These are phyloP conservation scores for Alviniconcha strummeri DNA, from an alignment of 2,888 invertebrate genomes.

Conservation along the genomic window DNA sequence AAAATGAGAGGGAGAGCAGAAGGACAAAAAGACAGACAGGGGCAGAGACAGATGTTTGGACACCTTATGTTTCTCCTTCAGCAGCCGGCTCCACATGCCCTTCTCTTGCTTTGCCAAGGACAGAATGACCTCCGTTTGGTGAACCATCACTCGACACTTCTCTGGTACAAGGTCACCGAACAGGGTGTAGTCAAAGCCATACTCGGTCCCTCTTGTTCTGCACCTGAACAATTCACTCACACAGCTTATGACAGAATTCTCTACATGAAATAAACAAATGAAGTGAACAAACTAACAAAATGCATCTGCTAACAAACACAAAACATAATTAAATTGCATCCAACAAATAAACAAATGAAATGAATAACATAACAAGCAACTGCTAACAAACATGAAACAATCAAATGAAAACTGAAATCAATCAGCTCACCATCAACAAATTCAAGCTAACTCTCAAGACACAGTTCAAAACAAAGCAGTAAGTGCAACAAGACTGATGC, in stretches of 20 bases:
- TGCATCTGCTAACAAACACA: not conserved
- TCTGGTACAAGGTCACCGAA: conserved; percentile 53
- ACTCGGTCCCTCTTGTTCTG: conserved; percentile 43
- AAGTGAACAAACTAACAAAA: not conserved
- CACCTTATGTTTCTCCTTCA: conserved; percentile 58
- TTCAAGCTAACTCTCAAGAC: too few species aligned
- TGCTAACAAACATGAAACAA: too few species aligned
- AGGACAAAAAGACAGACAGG: not conserved
- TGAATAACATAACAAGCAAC: too few species aligned
- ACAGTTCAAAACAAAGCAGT: too few species aligned
- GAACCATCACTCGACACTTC: conserved; percentile 49
- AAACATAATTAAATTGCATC: too few species aligned
- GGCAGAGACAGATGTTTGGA: not conserved
- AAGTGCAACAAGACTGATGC: too few species aligned
- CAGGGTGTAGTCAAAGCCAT: conserved; percentile 51
- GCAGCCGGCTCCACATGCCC: conserved; percentile 60
- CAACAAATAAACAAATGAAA: too few species aligned
- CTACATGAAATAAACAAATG: not conserved
- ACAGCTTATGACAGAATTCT: not conserved
- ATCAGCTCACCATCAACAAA: too few species aligned
- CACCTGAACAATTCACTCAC: conserved; percentile 43
- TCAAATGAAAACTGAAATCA: too few species aligned
- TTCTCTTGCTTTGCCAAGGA: conserved; percentile 56
- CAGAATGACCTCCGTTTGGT: conserved; percentile 49
- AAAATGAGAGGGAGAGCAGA: not conserved